Base-by-base conservation (phyloP, 2,797 vertebrate species). In the Phrynocephalus vlangalii region DNA sequence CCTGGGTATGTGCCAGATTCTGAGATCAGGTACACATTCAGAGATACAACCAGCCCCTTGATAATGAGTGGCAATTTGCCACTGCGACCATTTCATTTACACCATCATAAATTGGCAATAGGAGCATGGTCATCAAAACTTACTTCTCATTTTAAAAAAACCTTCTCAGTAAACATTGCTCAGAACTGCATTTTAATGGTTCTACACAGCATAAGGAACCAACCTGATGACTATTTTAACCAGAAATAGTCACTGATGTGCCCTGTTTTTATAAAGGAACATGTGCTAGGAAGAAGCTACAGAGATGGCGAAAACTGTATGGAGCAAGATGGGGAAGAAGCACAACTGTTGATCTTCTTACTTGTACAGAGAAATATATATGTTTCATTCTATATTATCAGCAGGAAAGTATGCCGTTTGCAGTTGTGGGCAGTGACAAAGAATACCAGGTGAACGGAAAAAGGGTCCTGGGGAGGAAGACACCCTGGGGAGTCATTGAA, bases 401-500 rank as follows among this genome's bases (percentile, higher is more conserved):
- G 96, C 96, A 99, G 98, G 99, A 99, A 96, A 96, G 97, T 83
- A 99, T 99, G 98, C 99, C 99, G 79, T 99, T 99, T 38, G 99
- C 99, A 20, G 98, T 99, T 89, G 98, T 99, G 91, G 99, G 99
- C 90, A 99, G 99, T 0, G 99, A 99, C 96, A 99, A 99, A 96
- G 99, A 99, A 91, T 99, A 99, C 94, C 99, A 99, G 95, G 98
- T 99, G 91, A 99, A 99, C 24, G 97, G 98, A 89, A 99, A 99
- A 94, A 97, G 98, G 70, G 97, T 99, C 93, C 97, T 99, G 84
- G 99, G 99, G 66, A 97, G 99, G 91, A 99, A 99, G 97, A 99
- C 98, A 1, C 97, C 98, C 0, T 99, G 99, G 99, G 99, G 99
- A 88, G 98, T 99, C 91, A 98, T 99, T 81, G 99, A 99, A 98